Evolutionary conservation across 2,797 vertebrate species (phyloP), one percentile per base, ranked within the genome.

Genomic region (Acrossocheilus wenchowensis): DNA sequence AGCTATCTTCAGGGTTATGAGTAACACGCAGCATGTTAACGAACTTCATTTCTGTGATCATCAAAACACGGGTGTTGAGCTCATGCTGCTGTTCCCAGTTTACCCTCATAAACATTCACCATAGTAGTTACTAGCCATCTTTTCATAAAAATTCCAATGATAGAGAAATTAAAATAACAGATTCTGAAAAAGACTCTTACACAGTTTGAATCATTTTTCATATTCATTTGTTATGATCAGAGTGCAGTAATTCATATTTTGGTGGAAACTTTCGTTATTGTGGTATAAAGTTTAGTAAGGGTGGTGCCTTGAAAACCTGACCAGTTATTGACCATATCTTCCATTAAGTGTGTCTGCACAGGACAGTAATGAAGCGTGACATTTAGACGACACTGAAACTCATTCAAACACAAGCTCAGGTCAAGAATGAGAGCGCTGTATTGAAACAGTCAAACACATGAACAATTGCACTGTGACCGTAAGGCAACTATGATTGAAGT

Each of bases 401-500:
- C 45, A 73, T n/a, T 73, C 30, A 12, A 36, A 10, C 74, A 23
- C 50, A 23, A 26, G 14, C 39, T 3, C 71, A 4, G 41, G 11
- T 8, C 12, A 15, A 73, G 41, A 43, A 73, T 5, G n/a, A 73
- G 26, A 54, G 52, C 2, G n/a, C 2, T 19, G 14, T 48, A 48
- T 74, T 50, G 9, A 54, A 57, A 77, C 73, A 77, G 26, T 21
- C 74, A 14, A 77, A 39, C 34, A 78, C 36, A 57, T 78, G 14
- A 78, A 54, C 54, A 75, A 80, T 45, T 82, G 41, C 68, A 87
- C 64, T 36, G 64, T 36, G 15, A 68, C 54, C 60, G 36, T 87
- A 90, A 89, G 78, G 81, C 86, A 89, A 82, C 87, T 75, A 83
- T 36, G 66, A 86, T 73, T 72, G 3, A 77, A 72, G 23, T n/a